A percentile compares a stretch with the other conserved stretches of the same genome.
These are phyloP conservation scores for Psophia crepitans DNA, from an alignment of 2,113 vertebrate genomes.

Conservation along the genomic window DNA sequence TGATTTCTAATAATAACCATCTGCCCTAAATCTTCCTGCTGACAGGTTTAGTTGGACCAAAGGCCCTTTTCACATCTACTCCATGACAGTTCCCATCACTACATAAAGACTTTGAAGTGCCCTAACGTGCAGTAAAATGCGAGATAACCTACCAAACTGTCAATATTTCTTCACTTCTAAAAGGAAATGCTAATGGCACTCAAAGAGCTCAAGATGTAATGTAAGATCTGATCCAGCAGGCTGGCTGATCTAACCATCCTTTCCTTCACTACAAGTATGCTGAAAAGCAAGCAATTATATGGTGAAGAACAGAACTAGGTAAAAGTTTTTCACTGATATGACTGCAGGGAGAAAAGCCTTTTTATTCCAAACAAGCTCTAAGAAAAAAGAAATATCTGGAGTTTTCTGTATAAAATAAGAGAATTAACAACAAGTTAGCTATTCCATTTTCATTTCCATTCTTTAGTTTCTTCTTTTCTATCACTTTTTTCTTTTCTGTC, in stretches of 20 bases:
- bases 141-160: constrained; percentile 62
- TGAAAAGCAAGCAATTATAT: constrained; percentile 59
- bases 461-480: background rate
- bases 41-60: constrained; percentile 69
- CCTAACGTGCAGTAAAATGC: constrained; percentile 62
- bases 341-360: background rate
- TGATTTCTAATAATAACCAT: constrained; percentile 68
- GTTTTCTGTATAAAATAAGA: background rate
- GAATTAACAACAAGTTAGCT: background rate
- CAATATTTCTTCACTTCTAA: constrained; percentile 70
- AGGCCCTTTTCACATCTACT: constrained; percentile 64
- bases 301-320: constrained; percentile 44
- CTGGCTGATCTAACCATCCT: constrained; percentile 50
- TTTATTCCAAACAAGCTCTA: constrained; percentile 27
- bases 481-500: no score
- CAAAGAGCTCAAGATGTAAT: constrained; percentile 56
- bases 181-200: constrained; percentile 67
- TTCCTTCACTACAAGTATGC: background rate
- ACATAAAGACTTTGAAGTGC: constrained; percentile 71
- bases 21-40: constrained; percentile 61
- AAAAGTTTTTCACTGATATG: constrained; percentile 43
- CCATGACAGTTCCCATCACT: constrained; percentile 65
- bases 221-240: constrained; percentile 52
- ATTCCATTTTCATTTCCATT: background rate
- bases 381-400: background rate